phyloP scores from a whole-genome alignment of 2,797 vertebrate genomes.

The Pangasius sanitwongsei region DNA sequence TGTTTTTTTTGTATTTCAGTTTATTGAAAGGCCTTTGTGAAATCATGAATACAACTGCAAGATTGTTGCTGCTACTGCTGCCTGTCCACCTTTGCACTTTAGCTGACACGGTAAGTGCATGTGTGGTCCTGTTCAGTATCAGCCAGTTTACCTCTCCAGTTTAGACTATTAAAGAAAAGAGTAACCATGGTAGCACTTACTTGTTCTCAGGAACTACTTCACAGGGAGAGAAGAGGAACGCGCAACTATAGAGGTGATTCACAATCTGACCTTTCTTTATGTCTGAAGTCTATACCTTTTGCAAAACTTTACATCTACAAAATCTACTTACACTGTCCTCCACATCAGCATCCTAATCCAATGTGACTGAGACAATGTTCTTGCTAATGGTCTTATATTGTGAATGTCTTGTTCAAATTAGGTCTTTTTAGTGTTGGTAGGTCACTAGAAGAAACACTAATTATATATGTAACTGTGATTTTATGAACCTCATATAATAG shows the following conservation, averaged over 20 bases:
- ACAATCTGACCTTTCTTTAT: not conserved
- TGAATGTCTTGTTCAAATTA: not conserved
- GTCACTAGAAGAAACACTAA: not conserved
- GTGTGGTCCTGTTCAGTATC: not conserved
- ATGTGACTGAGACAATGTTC: not conserved
- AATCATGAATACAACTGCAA: constrained; percentile 37
- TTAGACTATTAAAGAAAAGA: not conserved
- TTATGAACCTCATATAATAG: not conserved
- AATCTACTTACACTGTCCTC: not conserved
- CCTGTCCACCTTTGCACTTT: constrained; percentile 28
- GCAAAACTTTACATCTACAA: not conserved
- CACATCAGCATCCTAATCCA: not conserved
- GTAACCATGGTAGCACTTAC: not conserved
- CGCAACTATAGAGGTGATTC: constrained; percentile 44
- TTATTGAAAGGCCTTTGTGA: not conserved
- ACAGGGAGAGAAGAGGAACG: constrained; percentile 47
- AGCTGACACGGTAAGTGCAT: constrained; percentile 38
- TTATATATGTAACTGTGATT: not conserved
- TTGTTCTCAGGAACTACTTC: constrained; percentile 37
- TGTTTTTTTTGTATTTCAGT: constrained; percentile 13
- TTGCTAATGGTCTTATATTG: not conserved
- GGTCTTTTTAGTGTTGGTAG: not conserved
- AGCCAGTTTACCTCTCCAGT: not conserved
- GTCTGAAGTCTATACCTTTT: not conserved
- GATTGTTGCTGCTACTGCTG: constrained; percentile 36